Conservation (phyloP, 2,113 vertebrate genomes). For the Elgaria multicarinata region DNA sequence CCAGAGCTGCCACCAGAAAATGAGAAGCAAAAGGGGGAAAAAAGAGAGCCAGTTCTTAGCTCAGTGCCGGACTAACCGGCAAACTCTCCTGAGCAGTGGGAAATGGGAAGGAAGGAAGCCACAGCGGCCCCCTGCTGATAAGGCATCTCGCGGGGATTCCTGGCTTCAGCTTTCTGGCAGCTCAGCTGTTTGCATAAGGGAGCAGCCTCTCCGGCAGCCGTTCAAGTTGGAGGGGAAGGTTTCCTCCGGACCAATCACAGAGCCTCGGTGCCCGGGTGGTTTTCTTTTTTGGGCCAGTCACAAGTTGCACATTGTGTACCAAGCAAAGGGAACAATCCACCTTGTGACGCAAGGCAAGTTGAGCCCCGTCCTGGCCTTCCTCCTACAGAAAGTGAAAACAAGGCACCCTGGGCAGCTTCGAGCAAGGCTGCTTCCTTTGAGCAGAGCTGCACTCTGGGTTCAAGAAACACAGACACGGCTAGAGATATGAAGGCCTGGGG, state of each 20-base stretch:
- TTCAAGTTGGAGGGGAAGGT: constrained; percentile 18
- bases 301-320: constrained; percentile 10
- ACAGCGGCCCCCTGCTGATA: no score
- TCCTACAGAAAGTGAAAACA: not conserved
- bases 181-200: not conserved
- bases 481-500: no score
- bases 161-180: not conserved
- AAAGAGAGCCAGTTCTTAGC: not conserved
- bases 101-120: not conserved
- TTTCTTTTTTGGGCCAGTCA: not conserved
- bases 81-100: not conserved
- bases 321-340: not conserved
- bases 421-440: fast-evolving
- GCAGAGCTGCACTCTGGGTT: not conserved
- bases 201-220: not conserved
- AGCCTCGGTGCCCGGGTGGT: not conserved
- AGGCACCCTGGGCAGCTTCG: not conserved
- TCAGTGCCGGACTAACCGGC: not conserved
- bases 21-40: not conserved
- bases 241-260: constrained; percentile 3
- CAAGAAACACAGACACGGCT: not conserved
- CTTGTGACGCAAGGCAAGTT: not conserved
- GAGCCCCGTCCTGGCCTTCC: not conserved
- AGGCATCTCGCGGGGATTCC: not conserved
- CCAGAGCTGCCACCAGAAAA: not conserved